Evolutionary conservation across 2,888 invertebrate species (phyloP).

Genomic region (Yponomeuta sedellus): DNA sequence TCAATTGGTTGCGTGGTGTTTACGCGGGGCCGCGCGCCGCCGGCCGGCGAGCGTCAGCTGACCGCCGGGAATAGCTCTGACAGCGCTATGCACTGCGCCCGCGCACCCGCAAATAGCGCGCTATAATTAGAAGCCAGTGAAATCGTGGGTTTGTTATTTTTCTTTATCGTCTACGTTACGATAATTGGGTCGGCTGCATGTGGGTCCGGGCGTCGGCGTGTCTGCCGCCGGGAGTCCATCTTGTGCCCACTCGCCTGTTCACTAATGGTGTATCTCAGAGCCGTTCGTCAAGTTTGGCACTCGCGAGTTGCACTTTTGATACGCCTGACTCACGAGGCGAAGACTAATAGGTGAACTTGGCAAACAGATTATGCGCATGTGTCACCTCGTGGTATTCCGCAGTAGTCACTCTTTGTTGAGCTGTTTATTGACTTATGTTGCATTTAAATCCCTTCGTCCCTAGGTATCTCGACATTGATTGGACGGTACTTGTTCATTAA

Average conservation of each 20-base stretch:
- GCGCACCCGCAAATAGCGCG: constrained; percentile 72
- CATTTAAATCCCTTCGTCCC: neutral
- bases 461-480: neutral
- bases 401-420: neutral
- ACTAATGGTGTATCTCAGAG: neutral
- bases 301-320: neutral
- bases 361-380: neutral
- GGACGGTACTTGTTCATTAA: neutral
- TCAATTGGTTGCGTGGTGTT: constrained; percentile 74
- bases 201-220: constrained; percentile 74
- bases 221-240: constrained; percentile 38
- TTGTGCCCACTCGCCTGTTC: neutral
- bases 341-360: neutral
- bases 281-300: neutral
- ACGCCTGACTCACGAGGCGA: constrained; percentile 5
- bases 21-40: constrained; percentile 47
- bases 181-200: constrained; percentile 75
- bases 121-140: constrained; percentile 74
- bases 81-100: constrained; percentile 71
- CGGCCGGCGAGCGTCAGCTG: constrained; percentile 66
- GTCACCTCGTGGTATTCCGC: neutral
- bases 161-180: constrained; percentile 75
- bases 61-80: constrained; percentile 75
- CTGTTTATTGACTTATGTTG: neutral
- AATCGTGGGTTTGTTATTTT: constrained; percentile 78